These are phyloP conservation scores for Andrena marginata DNA, from an alignment of 2,888 invertebrate genomes.

Conservation along the genomic window DNA sequence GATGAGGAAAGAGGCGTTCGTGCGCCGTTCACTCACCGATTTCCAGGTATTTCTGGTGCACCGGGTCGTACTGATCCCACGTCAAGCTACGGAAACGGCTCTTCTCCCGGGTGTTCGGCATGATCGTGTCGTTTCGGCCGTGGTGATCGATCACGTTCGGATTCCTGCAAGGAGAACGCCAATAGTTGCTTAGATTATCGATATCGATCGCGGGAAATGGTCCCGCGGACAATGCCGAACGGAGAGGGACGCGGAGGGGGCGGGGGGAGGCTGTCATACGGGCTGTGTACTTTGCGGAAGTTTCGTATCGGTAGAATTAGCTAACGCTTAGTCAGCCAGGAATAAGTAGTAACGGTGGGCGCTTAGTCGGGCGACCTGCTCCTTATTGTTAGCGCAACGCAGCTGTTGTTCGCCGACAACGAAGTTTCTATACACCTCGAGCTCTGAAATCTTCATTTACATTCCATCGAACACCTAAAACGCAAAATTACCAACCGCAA, in stretches of 20 bases:
- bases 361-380: not conserved
- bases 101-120: conserved; percentile 93
- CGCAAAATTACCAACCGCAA: too few species aligned
- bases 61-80: conserved; percentile 97
- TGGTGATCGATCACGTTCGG: conserved; percentile 91
- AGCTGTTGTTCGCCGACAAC: too few species aligned
- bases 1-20: not conserved
- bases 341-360: conserved; percentile 5
- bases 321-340: too few species aligned
- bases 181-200: conserved; percentile 29
- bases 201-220: not conserved
- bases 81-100: conserved; percentile 93
- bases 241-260: not conserved
- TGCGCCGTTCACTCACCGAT: conserved; percentile 89
- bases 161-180: conserved; percentile 87
- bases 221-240: not conserved
- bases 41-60: conserved; percentile 97
- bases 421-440: too few species aligned
- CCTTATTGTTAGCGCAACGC: too few species aligned
- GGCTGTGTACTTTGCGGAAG: too few species aligned
- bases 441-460: too few species aligned
- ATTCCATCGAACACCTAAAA: too few species aligned
- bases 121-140: conserved; percentile 90
- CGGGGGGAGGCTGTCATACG: too few species aligned
- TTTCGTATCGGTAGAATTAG: too few species aligned